These are phyloP conservation scores for Tauraco erythrolophus DNA, from an alignment of 2,113 vertebrate species.

Conservation along the genomic window DNA sequence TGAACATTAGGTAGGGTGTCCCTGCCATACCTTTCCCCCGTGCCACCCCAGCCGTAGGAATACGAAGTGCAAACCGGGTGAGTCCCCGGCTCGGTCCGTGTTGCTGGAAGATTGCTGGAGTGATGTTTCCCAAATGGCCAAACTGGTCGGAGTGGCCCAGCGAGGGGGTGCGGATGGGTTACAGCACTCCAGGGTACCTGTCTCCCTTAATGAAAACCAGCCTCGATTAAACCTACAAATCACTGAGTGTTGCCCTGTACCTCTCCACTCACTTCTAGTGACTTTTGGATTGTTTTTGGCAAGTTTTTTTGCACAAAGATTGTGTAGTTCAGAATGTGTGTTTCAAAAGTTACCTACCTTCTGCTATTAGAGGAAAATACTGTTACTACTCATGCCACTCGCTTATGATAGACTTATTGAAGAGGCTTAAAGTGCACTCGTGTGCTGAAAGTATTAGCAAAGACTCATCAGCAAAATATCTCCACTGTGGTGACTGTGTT, in stretches of 20 bases:
- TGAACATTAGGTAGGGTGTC: rapidly evolving
- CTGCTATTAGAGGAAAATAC: not conserved
- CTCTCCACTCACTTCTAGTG: not conserved
- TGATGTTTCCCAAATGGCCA: not conserved
- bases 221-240: not conserved
- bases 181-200: rapidly evolving
- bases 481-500: not conserved
- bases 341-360: not conserved
- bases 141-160: rapidly evolving
- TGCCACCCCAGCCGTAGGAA: not conserved
- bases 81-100: rapidly evolving
- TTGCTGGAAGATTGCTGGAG: not conserved
- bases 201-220: not conserved
- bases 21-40: rapidly evolving
- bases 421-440: not conserved
- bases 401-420: not conserved
- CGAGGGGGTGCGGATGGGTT: not conserved
- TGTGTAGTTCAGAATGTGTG: rapidly evolving
- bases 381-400: not conserved
- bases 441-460: not conserved
- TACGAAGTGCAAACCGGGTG: rapidly evolving
- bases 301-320: rapidly evolving
- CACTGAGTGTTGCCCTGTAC: rapidly evolving
- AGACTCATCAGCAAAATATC: not conserved
- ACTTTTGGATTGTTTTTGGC: not conserved